phyloP scores from a whole-genome alignment of 2,113 vertebrate genomes.

The Lepus timidus region DNA sequence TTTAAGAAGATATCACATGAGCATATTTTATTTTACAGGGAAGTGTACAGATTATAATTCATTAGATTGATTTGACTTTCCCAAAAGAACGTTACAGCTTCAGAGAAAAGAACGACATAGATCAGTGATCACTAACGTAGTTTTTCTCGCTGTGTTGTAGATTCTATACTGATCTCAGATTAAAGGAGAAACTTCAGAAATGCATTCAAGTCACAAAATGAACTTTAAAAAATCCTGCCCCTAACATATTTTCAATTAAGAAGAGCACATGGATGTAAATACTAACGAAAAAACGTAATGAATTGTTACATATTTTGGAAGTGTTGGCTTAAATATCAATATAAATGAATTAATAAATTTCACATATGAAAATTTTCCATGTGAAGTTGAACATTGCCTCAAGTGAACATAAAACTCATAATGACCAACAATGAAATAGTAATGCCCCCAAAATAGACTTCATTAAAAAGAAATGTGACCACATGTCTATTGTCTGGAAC shows the following conservation, averaged over 20 bases:
- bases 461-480: slow-evolving; percentile 64
- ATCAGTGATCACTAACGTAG: background rate
- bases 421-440: slow-evolving; percentile 5
- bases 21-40: background rate
- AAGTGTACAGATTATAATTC: background rate
- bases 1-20: background rate
- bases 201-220: background rate
- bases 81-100: background rate
- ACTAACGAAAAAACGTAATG: slow-evolving; percentile 28
- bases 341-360: slow-evolving; percentile 56
- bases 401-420: slow-evolving; percentile 67
- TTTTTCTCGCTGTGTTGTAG: background rate
- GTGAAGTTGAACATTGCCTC: slow-evolving; percentile 20
- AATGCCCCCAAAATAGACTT: slow-evolving; percentile 60
- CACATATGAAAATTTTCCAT: slow-evolving; percentile 56
- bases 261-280: background rate
- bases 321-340: slow-evolving; percentile 57
- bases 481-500: slow-evolving; percentile 45
- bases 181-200: slow-evolving; percentile 7
- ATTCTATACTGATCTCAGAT: background rate
- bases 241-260: background rate
- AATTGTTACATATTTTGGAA: slow-evolving; percentile 36
- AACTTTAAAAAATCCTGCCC: background rate
- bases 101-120: background rate
- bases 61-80: background rate